Evolutionary conservation across 2,113 vertebrate genomes (phyloP).

Genomic region (Elanoides forficatus): DNA sequence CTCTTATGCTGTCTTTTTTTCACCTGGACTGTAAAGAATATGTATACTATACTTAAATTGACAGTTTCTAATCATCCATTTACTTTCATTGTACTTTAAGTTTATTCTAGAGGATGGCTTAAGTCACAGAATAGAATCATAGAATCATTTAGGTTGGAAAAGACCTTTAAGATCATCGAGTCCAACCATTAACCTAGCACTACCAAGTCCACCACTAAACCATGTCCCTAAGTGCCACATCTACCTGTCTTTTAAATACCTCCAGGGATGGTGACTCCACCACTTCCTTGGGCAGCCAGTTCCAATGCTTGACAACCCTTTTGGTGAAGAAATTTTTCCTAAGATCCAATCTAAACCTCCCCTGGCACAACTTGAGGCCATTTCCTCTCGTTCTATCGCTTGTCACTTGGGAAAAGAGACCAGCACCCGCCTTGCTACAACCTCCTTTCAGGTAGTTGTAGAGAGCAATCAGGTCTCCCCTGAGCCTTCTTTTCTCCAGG

Average conservation of each 20-base stretch:
- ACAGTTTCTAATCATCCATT: background rate
- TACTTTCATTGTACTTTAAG: background rate
- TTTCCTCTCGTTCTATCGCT: background rate
- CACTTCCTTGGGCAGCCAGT: background rate
- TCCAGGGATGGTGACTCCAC: background rate
- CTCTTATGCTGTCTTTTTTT: background rate
- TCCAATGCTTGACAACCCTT: background rate
- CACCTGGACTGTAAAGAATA: background rate
- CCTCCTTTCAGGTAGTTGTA: too few species aligned
- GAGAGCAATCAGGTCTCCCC: too few species aligned
- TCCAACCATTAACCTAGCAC: background rate
- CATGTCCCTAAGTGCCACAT: background rate
- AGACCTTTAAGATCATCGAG: background rate
- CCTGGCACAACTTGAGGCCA: too few species aligned
- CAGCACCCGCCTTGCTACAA: too few species aligned
- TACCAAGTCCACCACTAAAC: background rate
- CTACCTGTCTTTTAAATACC: accelerated
- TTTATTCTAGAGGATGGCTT: background rate
- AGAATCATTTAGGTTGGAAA: background rate
- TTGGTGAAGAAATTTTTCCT: background rate
- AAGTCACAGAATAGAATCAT: background rate
- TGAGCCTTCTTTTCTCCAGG: too few species aligned
- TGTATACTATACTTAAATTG: background rate
- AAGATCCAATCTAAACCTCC: background rate
- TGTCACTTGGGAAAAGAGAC: background rate